Percentiles rank a stretch among this genome's conserved stretches.
Evolutionary conservation across 2,113 vertebrate genomes (phyloP).

Genomic region (human): DNA sequence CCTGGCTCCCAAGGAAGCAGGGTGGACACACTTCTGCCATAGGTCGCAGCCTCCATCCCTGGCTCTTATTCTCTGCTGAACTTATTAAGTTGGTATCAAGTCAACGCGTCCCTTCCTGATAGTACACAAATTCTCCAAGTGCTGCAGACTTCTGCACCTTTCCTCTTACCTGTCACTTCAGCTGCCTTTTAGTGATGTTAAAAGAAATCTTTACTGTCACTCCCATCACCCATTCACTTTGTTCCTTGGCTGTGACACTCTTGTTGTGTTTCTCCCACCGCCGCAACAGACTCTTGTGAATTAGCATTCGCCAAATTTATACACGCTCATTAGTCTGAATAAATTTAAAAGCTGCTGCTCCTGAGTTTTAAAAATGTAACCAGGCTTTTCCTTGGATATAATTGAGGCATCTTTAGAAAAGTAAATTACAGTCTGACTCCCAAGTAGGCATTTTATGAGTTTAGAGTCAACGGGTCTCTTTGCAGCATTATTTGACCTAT

Average conservation of each 20-base stretch:
- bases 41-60: slow-evolving; percentile 40
- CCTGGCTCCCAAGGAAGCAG: slow-evolving; percentile 28
- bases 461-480: slow-evolving; percentile 71
- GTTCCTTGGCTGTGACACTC: slow-evolving; percentile 96
- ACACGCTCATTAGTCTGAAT: slow-evolving; percentile 97
- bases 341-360: slow-evolving; percentile 93
- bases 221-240: slow-evolving; percentile 98
- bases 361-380: slow-evolving; percentile 74
- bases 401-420: slow-evolving; percentile 82
- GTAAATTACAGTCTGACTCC: slow-evolving; percentile 65
- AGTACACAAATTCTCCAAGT: slow-evolving; percentile 87
- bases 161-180: slow-evolving; percentile 94
- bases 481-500: slow-evolving; percentile 54
- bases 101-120: slow-evolving; percentile 84
- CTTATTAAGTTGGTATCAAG: slow-evolving; percentile 85
- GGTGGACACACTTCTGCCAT: slow-evolving; percentile 63
- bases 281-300: slow-evolving; percentile 83
- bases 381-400: slow-evolving; percentile 81
- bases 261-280: slow-evolving; percentile 86
- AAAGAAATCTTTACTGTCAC: slow-evolving; percentile 99
- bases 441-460: slow-evolving; percentile 70
- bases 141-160: slow-evolving; percentile 89
- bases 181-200: slow-evolving; percentile 95
- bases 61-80: slow-evolving; percentile 76
- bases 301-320: slow-evolving; percentile 93